These are phyloP conservation scores for Ptychochromis oligacanthus DNA, from an alignment of 2,113 vertebrate species.

Conservation along the genomic window DNA sequence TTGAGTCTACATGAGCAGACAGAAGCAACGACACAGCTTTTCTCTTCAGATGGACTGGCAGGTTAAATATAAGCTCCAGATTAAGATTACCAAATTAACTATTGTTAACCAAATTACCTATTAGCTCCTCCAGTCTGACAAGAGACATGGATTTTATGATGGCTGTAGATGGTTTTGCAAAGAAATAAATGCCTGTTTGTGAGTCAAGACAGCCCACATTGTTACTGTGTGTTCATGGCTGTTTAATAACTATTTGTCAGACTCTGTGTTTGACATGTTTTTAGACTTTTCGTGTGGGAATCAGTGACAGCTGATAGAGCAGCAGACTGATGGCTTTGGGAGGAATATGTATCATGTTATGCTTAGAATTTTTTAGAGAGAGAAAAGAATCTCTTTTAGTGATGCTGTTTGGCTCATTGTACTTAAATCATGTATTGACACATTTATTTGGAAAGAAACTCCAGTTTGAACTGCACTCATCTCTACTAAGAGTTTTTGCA, in stretches of 20 bases:
- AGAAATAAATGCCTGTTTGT: slow-evolving; percentile 8
- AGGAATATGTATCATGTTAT: neutral
- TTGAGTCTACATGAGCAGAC: slow-evolving; percentile 20
- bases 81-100: slow-evolving; percentile 15
- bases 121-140: neutral
- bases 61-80: neutral
- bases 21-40: neutral
- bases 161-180: neutral
- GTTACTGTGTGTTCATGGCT: neutral
- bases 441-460: neutral
- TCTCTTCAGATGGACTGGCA: neutral
- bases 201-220: neutral
- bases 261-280: slow-evolving; percentile 1
- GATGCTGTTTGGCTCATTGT: neutral
- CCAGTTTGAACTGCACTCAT: neutral
- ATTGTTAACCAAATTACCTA: neutral
- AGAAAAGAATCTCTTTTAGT: neutral
- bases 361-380: neutral
- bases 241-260: slow-evolving; percentile 23
- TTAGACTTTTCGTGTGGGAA: neutral
- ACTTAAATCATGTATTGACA: slow-evolving; percentile 2
- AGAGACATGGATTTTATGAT: neutral
- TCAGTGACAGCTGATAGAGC: slow-evolving; percentile 4
- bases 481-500: neutral
- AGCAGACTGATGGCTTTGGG: neutral